Percentiles rank a stretch among this genome's conserved stretches.
Evolutionary conservation across 2,113 vertebrate species (phyloP).

Genomic region (Nothoprocta perdicaria): DNA sequence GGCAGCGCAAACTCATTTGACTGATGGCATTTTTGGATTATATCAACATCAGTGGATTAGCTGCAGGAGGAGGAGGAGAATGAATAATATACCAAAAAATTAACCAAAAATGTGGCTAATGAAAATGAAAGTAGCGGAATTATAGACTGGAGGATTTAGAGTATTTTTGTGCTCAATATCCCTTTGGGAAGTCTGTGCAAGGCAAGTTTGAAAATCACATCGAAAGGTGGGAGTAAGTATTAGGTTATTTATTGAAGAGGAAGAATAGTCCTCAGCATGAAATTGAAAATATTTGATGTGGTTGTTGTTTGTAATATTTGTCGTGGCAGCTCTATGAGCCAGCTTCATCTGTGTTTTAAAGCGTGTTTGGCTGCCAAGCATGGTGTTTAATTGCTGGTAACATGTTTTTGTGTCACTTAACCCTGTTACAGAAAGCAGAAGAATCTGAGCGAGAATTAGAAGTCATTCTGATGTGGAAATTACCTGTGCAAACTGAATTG

Average conservation of each 20-base stretch:
- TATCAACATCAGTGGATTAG: slow-evolving; percentile 35
- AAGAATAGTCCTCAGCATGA: slow-evolving; percentile 1
- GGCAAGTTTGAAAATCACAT: neutral
- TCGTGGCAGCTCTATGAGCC: slow-evolving; percentile 4
- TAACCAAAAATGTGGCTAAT: neutral
- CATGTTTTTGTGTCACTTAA: slow-evolving; percentile 32
- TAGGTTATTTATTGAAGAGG: neutral
- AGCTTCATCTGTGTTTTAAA: slow-evolving; percentile 25
- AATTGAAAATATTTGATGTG: neutral
- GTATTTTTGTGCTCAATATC: neutral
- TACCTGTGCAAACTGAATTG: neutral
- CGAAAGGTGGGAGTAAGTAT: neutral
- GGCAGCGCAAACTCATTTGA: slow-evolving; percentile 19
- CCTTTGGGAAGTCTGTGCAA: neutral
- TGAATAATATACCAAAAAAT: neutral
- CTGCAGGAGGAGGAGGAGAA: slow-evolving; percentile 26
- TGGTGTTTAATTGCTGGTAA: slow-evolving; percentile 4
- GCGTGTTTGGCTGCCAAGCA: slow-evolving; percentile 24
- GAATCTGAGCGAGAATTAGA: slow-evolving; percentile 33
- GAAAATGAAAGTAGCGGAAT: neutral
- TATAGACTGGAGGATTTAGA: neutral
- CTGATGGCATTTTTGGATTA: slow-evolving; percentile 43
- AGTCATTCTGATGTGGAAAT: neutral
- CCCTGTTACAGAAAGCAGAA: slow-evolving; percentile 38
- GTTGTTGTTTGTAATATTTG: neutral